phyloP scores from a whole-genome alignment of 2,888 invertebrate species.

The Colletes collaris region DNA sequence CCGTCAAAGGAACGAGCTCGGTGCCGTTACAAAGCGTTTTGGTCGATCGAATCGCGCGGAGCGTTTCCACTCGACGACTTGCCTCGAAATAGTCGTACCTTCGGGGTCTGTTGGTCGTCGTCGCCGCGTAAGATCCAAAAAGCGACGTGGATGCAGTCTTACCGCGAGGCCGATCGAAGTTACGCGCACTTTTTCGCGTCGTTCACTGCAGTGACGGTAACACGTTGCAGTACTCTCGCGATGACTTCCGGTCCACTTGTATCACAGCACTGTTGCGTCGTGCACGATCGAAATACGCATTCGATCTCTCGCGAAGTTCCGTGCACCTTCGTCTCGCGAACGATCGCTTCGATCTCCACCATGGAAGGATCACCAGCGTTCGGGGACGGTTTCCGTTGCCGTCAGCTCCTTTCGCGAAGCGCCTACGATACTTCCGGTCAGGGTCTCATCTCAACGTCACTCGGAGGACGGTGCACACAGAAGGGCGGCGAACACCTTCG shows the following conservation, averaged over 20 bases:
- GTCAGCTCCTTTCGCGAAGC: not conserved
- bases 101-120: no score
- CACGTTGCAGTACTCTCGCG: constrained; percentile 47
- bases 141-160: constrained; percentile 7
- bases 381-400: not conserved
- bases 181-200: constrained; percentile 67
- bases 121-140: constrained; percentile 27
- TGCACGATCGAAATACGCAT: constrained; percentile 5
- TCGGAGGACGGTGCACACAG: not conserved
- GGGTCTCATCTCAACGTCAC: constrained; percentile 5
- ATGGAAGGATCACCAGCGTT: constrained; percentile 27
- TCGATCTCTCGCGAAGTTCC: constrained; percentile 1
- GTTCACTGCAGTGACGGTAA: constrained; percentile 63
- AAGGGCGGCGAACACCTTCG: not conserved
- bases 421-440: constrained; percentile 6
- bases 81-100: constrained; percentile 14
- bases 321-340: constrained; percentile 23
- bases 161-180: constrained; percentile 29
- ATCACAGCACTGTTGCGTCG: constrained; percentile 33
- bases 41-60: no score
- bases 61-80: not conserved
- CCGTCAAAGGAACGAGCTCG: not conserved
- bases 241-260: constrained; percentile 22
- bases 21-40: no score
- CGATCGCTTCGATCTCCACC: constrained; percentile 38